Percentiles rank a stretch among this genome's conserved stretches.
Conservation (phyloP, 2,797 vertebrate species). For the Leuciscus waleckii region DNA sequence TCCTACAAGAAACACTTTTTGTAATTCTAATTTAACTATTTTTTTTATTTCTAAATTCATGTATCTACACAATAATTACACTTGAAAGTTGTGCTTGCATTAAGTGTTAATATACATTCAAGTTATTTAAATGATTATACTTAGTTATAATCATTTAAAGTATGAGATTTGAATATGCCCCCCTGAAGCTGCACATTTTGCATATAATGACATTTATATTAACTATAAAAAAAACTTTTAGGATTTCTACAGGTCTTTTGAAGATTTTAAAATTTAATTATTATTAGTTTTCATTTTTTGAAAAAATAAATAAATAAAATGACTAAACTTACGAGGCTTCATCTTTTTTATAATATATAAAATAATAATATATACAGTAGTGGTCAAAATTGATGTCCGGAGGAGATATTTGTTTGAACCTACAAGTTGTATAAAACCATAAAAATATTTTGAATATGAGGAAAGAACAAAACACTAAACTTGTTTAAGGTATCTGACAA, state of each 20-base stretch:
- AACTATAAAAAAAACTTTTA: neutral
- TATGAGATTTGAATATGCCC: neutral
- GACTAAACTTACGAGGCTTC: too few species aligned
- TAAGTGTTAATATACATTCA: neutral
- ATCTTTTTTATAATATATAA: too few species aligned
- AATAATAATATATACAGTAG: too few species aligned
- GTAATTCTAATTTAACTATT: neutral
- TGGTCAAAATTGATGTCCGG: too few species aligned
- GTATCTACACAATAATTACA: neutral
- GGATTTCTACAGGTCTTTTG: neutral
- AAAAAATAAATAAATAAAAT: too few species aligned
- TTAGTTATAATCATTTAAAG: too few species aligned
- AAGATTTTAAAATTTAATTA: neutral
- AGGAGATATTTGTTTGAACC: too few species aligned
- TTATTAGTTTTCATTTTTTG: neutral
- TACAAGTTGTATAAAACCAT: too few species aligned
- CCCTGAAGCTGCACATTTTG: neutral
- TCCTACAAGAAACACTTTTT: slow-evolving; percentile 76
- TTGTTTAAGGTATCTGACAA: neutral
- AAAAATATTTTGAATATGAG: too few species aligned
- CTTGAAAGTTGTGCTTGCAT: neutral
- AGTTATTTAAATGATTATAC: neutral
- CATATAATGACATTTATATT: slow-evolving; percentile 13
- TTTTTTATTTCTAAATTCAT: neutral
- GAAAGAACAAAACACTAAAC: too few species aligned